Percentiles rank a stretch among this genome's conserved stretches.
Conservation (phyloP, 2,113 vertebrate genomes). For the Picathartes gymnocephalus region DNA sequence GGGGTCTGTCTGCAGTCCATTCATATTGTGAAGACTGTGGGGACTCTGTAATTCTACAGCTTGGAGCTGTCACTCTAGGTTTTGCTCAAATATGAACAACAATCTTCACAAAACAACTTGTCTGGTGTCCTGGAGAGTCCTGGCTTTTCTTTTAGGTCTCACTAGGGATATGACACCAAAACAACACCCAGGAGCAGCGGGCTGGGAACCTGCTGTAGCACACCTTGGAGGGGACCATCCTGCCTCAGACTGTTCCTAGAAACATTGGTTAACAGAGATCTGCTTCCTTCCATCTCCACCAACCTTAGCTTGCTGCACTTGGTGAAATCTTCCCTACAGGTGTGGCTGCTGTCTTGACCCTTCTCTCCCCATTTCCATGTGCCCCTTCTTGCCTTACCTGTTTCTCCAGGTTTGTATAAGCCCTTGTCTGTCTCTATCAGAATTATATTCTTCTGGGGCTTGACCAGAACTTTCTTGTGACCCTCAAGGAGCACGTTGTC, state of each 20-base stretch:
- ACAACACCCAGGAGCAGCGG: neutral
- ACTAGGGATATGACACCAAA: neutral
- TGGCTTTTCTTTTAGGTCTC: neutral
- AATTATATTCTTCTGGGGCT: neutral
- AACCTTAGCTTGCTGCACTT: neutral
- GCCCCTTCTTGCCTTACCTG: neutral
- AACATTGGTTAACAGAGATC: neutral
- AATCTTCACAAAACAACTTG: neutral
- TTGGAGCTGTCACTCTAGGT: neutral
- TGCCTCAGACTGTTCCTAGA: neutral
- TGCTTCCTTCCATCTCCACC: neutral
- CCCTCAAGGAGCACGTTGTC: constrained; percentile 24
- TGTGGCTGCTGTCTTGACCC: neutral
- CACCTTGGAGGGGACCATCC: neutral
- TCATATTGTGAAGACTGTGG: neutral
- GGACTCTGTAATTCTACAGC: neutral
- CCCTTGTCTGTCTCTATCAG: constrained; percentile 64
- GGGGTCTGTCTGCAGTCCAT: neutral
- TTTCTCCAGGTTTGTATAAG: constrained; percentile 57
- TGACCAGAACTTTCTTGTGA: constrained; percentile 52
- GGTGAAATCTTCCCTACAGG: neutral
- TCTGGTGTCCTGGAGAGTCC: neutral
- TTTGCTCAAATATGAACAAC: neutral
- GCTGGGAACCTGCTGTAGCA: neutral
- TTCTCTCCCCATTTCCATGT: neutral